Evolutionary conservation across 1,140 invertebrate genomes (phyloP).

Genomic region (Babylonia areolata): DNA sequence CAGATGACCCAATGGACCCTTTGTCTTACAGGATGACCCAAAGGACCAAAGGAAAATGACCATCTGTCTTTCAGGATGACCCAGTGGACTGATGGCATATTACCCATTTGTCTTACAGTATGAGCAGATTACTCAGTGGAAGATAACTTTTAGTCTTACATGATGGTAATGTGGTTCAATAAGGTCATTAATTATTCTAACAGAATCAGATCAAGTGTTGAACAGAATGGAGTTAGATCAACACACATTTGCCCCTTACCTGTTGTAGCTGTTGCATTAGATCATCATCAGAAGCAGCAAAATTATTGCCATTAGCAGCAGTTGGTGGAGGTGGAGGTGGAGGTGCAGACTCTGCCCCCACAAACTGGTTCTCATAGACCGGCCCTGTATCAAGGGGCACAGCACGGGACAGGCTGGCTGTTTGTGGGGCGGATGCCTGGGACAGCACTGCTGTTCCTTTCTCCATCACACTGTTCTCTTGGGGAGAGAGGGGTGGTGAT

Average conservation of each 20-base stretch:
- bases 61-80: neutral
- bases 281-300: neutral
- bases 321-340: neutral
- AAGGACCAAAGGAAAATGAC: no score
- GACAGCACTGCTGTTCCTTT: neutral
- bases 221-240: no score
- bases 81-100: neutral
- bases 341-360: neutral
- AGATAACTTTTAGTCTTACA: no score
- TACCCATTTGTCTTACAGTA: no score
- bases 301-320: neutral
- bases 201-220: no score
- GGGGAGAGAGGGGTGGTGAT: conserved; percentile 28
- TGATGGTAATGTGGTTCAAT: neutral
- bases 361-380: conserved; percentile 24
- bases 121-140: no score
- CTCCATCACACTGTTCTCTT: conserved; percentile 9
- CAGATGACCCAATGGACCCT: neutral
- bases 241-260: no score
- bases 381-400: neutral
- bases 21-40: neutral
- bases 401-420: neutral
- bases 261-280: conserved; percentile 18
- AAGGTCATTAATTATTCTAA: no score
- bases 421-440: neutral